These are phyloP conservation scores for Endotricha flammealis DNA, from an alignment of 2,888 invertebrate genomes.

Conservation along the genomic window DNA sequence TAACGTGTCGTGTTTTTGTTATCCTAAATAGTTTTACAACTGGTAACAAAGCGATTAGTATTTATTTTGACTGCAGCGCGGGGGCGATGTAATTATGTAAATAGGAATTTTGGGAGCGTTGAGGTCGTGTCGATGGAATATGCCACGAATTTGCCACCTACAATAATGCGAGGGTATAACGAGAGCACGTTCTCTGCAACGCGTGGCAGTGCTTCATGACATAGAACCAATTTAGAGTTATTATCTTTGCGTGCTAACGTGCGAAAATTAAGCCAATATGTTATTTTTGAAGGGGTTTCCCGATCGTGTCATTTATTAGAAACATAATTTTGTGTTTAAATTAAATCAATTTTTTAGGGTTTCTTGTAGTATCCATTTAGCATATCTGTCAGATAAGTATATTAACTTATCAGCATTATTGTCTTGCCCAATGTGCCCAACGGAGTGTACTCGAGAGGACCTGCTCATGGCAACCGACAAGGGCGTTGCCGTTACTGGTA, in stretches of 20 bases:
- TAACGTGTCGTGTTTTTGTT: too few species aligned
- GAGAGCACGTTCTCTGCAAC: conserved; percentile 27
- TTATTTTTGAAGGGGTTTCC: conserved; percentile 4
- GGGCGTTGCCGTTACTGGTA: too few species aligned
- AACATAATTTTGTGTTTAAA: too few species aligned
- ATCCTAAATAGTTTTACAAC: conserved; percentile 14
- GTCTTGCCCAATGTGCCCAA: too few species aligned
- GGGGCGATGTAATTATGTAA: conserved; percentile 54
- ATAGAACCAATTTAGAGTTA: conserved; percentile 20
- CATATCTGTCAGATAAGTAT: too few species aligned
- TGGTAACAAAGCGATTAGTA: conserved; percentile 49
- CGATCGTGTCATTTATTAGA: neutral
- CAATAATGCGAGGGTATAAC: conserved; percentile 36
- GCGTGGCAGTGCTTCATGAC: conserved; percentile 23
- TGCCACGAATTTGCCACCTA: conserved; percentile 29
- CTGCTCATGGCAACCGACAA: too few species aligned
- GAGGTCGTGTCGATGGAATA: conserved; percentile 37
- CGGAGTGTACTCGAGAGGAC: too few species aligned
- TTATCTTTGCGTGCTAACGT: conserved; percentile 10
- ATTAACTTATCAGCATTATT: too few species aligned
- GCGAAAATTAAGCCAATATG: conserved; percentile 7
- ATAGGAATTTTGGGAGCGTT: conserved; percentile 39
- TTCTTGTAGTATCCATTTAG: too few species aligned
- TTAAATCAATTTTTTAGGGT: too few species aligned
- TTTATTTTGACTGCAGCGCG: conserved; percentile 35